Base-by-base conservation (phyloP, 1,140 invertebrate species). In the Metaphire vulgaris region DNA sequence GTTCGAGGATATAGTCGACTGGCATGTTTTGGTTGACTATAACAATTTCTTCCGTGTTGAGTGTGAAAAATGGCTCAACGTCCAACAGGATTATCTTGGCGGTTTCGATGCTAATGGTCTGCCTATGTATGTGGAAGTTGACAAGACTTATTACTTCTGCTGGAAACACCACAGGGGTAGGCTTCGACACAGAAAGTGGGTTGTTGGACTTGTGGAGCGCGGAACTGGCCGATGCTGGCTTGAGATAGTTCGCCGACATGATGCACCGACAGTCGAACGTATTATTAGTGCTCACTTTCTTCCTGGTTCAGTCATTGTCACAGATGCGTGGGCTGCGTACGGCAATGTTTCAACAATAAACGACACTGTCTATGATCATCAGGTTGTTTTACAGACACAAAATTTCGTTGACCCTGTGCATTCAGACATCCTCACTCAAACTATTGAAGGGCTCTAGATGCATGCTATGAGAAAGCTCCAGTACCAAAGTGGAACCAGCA, bases 381-480 rank as follows among this genome's bases (percentile, higher is more conserved):
- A 26, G 2, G 30, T 69, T 2, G 67, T 69, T 28, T 6, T 69
- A 26, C 30, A 69, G 6, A 26, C 67, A 6, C 2, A 69, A 12
- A 69, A 69, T 26, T 69, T 69, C 30, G 67, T 69, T 6, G n/a
- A 69, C 28, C 67, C 67, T 69, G n/a, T 69, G 2, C 30, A 69
- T 69, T 6, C 67, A 14, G 30, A 69, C 28, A 26, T 69, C 26
- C 6, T 14, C 30, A 69, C 67, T 69, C 67, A 69, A 26, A 31
- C 67, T 14, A 69, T 69, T 12, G 67, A 69, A 31, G 67, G 67
- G 28, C 67, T 69, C 6, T 69, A 26, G 67, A 69, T 69, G 67
- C 67, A 69, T 12, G 30, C 67, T 14, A 69, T 14, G 28, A 69
- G 67, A 31, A 69, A 69, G 30, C 28, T 69, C 2, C 41, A 56